A percentile compares a stretch with the other conserved stretches of the same genome.
Evolutionary conservation across 2,797 vertebrate species (phyloP).

Genomic region (Epinephelus malabaricus): DNA sequence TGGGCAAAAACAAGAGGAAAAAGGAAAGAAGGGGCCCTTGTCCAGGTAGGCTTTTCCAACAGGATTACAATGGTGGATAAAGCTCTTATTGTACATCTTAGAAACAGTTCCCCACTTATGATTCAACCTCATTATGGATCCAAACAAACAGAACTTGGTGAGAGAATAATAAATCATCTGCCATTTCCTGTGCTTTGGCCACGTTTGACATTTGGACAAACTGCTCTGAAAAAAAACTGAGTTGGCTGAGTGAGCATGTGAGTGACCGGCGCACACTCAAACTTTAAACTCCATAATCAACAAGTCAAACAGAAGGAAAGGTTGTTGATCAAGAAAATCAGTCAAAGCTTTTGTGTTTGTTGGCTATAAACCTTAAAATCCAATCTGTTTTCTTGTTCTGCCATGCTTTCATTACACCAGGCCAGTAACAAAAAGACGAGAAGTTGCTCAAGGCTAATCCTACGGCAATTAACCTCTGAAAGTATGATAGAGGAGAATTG

Average conservation of each 20-base stretch:
- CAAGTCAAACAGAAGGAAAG: neutral
- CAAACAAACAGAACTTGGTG: constrained; percentile 44
- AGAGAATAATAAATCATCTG: constrained; percentile 48
- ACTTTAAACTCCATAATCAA: constrained; percentile 7
- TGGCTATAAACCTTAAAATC: neutral
- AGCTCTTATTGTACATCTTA: constrained; percentile 55
- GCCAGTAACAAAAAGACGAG: neutral
- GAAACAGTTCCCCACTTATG: constrained; percentile 45
- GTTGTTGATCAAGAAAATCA: neutral
- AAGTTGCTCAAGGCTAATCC: neutral
- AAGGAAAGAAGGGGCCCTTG: constrained; percentile 65
- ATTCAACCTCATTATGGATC: constrained; percentile 53
- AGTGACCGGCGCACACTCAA: neutral
- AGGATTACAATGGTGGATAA: constrained; percentile 56
- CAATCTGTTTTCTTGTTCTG: neutral
- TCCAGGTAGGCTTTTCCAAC: constrained; percentile 65
- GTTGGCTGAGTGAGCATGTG: neutral
- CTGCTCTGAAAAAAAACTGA: constrained; percentile 28
- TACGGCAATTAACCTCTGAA: too few species aligned
- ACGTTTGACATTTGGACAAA: constrained; percentile 35
- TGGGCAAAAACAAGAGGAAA: constrained; percentile 81
- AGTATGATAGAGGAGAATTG: neutral
- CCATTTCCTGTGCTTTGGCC: constrained; percentile 37
- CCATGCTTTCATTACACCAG: neutral
- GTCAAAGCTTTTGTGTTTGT: neutral